A percentile compares a stretch with the other conserved stretches of the same genome.
Evolutionary conservation across 2,797 vertebrate species (phyloP).

Genomic region (Halcyon smyrnensis): DNA sequence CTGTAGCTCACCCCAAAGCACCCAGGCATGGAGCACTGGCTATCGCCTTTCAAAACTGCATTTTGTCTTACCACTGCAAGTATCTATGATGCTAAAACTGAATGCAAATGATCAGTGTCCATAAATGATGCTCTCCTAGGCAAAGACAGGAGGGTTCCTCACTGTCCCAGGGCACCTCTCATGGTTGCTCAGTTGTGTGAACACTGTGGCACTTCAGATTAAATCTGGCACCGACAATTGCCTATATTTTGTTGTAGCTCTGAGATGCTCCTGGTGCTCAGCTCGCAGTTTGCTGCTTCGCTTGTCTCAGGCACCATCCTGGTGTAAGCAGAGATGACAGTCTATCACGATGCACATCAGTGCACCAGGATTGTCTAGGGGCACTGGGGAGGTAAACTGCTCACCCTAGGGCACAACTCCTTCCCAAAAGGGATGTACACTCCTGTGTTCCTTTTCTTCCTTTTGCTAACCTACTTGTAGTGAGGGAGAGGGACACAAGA

Average conservation of each 20-base stretch:
- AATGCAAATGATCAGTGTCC: not conserved
- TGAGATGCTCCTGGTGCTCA: not conserved
- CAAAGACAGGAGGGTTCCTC: not conserved
- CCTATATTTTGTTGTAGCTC: not conserved
- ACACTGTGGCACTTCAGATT: fast-evolving
- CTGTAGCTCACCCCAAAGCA: not conserved
- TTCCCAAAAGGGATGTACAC: not conserved
- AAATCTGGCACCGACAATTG: not conserved
- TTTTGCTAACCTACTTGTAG: not conserved
- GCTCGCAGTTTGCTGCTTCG: not conserved
- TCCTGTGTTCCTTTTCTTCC: not conserved
- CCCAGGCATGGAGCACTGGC: fast-evolving
- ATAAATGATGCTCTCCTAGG: fast-evolving
- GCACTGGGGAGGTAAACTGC: not conserved
- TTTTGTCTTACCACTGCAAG: not conserved
- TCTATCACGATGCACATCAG: not conserved
- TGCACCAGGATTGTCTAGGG: not conserved
- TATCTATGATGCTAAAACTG: not conserved
- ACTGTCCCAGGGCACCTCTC: not conserved
- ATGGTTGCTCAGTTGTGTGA: not conserved
- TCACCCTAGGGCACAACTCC: not conserved
- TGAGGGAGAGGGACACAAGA: not conserved
- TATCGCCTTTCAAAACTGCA: not conserved
- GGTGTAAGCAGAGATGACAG: not conserved
- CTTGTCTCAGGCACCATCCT: not conserved